A percentile compares a stretch with the other conserved stretches of the same genome.
Evolutionary conservation across 2,113 vertebrate genomes (phyloP).

Genomic region (Callipepla californica): DNA sequence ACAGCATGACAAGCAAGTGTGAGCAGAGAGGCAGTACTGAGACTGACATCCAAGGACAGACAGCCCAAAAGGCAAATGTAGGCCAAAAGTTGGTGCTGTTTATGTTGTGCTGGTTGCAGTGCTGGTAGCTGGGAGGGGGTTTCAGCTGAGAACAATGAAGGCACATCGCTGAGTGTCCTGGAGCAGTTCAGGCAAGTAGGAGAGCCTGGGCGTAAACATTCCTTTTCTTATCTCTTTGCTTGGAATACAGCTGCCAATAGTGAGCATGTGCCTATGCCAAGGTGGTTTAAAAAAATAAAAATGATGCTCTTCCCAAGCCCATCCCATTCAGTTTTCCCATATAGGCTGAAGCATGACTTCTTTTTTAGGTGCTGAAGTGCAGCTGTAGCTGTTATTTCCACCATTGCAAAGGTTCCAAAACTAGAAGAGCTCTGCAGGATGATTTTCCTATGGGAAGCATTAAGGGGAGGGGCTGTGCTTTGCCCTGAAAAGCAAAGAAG

Average conservation of each 20-base stretch:
- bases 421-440: rapidly evolving
- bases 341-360: rapidly evolving
- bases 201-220: constrained; percentile 9
- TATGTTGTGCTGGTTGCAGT: rapidly evolving
- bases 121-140: background rate
- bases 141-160: background rate
- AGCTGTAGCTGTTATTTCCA: rapidly evolving
- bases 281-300: background rate
- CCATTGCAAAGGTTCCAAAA: background rate
- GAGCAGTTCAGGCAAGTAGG: constrained; percentile 7
- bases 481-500: rapidly evolving
- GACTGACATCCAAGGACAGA: rapidly evolving
- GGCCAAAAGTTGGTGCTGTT: background rate
- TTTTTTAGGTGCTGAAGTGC: rapidly evolving
- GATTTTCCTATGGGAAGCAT: background rate
- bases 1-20: rapidly evolving
- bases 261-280: constrained; percentile 4
- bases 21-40: background rate
- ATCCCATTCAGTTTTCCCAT: background rate
- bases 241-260: background rate
- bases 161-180: background rate
- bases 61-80: rapidly evolving
- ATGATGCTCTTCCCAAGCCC: background rate
- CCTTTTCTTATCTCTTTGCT: background rate
- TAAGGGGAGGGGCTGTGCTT: rapidly evolving